Base-by-base conservation (phyloP, 2,113 vertebrate species). In the Ciconia maguari region DNA sequence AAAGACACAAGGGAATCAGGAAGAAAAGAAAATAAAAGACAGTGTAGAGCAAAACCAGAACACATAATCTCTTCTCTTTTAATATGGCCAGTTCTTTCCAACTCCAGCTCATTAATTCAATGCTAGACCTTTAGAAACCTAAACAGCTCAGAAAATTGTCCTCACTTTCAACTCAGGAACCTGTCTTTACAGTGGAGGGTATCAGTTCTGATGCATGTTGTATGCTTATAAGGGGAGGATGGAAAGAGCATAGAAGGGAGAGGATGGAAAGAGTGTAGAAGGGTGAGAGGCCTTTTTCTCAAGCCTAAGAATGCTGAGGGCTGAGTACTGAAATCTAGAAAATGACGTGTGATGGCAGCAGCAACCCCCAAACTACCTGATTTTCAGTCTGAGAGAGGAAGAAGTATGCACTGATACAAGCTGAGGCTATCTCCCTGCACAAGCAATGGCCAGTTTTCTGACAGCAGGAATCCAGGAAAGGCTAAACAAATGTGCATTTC, bases 171-270 rank as follows among this genome's bases (percentile, higher is more conserved):
- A 7, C 25, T 24, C 15, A 9, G 44, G 11, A 80, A 34, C 15
- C 1, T 49, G 25, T 77, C 64, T 66, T 62, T 52, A 21, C n/a
- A 70, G 52, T 32, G 48, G 9, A 75, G 44, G 11, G 11, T 54
- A 38, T 51, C 72, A 64, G 51, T 25, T 58, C 78, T 91, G 51
- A 54, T 10, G 7, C 26, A 41, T 13, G 71, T 49, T 62, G 21
- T 46, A 55, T 6, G 19, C 20, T 76, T 4, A 11, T 4, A 54
- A 71, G 20, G 48, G 80, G 44, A 66, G n/a, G 60, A 51, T 30
- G 30, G 55, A 89, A 41, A 58, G 54, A 71, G 19, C 0, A 0
- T 4, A 49, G 49, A 46, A 66, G n/a, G 16, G 19, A 2, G 7
- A 82, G 57, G 60, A 51, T 30, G 30, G 55, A 89, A 41, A 58